phyloP scores from a whole-genome alignment of 2,113 vertebrate genomes.

The Lonchura striata region DNA sequence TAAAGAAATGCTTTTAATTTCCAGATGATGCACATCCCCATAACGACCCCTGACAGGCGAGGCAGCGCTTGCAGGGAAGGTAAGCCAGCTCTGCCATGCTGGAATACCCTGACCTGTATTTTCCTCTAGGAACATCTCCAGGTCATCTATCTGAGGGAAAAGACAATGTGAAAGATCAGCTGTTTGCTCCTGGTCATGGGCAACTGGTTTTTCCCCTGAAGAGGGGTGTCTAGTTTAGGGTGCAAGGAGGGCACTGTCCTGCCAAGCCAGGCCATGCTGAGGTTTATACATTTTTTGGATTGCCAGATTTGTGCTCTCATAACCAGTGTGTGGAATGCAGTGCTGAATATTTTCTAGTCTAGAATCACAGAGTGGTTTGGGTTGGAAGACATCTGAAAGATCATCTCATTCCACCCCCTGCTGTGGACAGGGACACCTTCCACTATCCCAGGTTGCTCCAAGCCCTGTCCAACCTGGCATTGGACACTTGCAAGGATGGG shows the following conservation, averaged over 20 bases:
- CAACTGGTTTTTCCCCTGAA: background rate
- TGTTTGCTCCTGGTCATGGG: background rate
- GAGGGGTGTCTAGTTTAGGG: background rate
- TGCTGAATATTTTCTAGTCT: background rate
- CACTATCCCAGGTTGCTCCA: background rate
- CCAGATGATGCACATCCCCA: background rate
- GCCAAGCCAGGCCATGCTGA: background rate
- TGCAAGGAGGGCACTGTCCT: background rate
- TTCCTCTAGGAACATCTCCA: background rate
- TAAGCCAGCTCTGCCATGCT: background rate
- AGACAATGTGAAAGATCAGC: background rate
- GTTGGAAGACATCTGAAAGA: background rate
- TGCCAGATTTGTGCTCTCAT: background rate
- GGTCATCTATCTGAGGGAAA: background rate
- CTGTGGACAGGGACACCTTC: background rate
- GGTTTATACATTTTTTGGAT: background rate
- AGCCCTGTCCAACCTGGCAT: background rate
- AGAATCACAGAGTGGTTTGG: background rate
- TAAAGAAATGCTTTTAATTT: background rate
- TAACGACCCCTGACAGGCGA: background rate
- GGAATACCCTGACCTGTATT: background rate
- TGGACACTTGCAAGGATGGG: background rate
- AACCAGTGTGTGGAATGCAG: background rate
- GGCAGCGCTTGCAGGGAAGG: background rate
- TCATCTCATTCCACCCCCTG: fast-evolving